These are phyloP conservation scores for Felis catus DNA, from an alignment of 2,113 vertebrate genomes.

Conservation along the genomic window F.catus_Fca126_mat1.0 CM031415.1:174807001-174807500, in stretches of 20 bases:
- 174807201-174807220: too few relatives aligned
- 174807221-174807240: too few relatives aligned
- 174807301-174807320: too few relatives aligned
- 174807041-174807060: not conserved
- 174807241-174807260: too few relatives aligned
- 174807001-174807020: not conserved
- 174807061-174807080: not conserved
- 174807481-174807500: not conserved
- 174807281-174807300: too few relatives aligned
- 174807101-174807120: too few relatives aligned
- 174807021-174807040: not conserved
- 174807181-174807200: too few relatives aligned
- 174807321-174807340: not conserved
- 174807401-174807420: not conserved
- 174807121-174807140: too few relatives aligned
- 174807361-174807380: not conserved
- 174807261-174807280: too few relatives aligned
- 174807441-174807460: not conserved
- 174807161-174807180: too few relatives aligned
- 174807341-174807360: not conserved
- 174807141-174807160: too few relatives aligned
- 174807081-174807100: not conserved
- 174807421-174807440: not conserved
- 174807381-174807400: not conserved
- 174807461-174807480: not conserved